Evolutionary conservation across 2,797 vertebrate species (phyloP).

Genomic region (Syngnathus acus): DNA sequence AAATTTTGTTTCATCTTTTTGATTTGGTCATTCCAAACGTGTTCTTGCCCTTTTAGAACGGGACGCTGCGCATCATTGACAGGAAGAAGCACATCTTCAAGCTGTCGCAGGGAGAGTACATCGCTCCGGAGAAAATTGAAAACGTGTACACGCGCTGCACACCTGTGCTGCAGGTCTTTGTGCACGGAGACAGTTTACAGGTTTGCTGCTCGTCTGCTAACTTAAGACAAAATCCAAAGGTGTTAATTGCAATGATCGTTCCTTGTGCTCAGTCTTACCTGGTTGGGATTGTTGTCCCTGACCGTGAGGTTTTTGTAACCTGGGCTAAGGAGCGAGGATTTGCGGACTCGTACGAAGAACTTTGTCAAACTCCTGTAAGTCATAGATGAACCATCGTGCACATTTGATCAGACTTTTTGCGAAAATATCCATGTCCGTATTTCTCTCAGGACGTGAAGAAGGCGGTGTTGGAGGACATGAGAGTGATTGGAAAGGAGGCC

Average conservation of each 20-base stretch:
- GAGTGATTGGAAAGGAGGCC: constrained; percentile 61
- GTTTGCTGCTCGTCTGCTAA: constrained; percentile 26
- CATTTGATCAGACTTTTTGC: not conserved
- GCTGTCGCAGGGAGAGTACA: constrained; percentile 74
- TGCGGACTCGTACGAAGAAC: constrained; percentile 66
- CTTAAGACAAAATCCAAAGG: not conserved
- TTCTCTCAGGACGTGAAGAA: constrained; percentile 65
- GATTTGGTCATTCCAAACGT: not conserved
- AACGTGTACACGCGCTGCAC: constrained; percentile 67
- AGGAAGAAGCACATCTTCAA: constrained; percentile 79
- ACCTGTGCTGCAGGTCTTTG: constrained; percentile 72
- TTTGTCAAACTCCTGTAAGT: constrained; percentile 74
- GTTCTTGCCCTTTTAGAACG: constrained; percentile 52
- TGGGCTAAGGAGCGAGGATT: constrained; percentile 69
- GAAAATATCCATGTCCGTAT: not conserved
- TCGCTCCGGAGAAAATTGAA: constrained; percentile 78
- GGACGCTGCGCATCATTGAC: constrained; percentile 73
- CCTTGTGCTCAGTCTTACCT: constrained; percentile 60
- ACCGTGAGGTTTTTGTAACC: constrained; percentile 67
- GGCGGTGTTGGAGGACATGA: constrained; percentile 70
- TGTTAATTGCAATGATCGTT: not conserved
- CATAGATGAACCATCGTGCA: not conserved
- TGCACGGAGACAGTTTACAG: constrained; percentile 77
- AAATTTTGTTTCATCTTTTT: not conserved
- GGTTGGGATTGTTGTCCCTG: constrained; percentile 72